Base-by-base conservation (phyloP, 2,113 vertebrate genomes). In the Corythornis cristatus region DNA sequence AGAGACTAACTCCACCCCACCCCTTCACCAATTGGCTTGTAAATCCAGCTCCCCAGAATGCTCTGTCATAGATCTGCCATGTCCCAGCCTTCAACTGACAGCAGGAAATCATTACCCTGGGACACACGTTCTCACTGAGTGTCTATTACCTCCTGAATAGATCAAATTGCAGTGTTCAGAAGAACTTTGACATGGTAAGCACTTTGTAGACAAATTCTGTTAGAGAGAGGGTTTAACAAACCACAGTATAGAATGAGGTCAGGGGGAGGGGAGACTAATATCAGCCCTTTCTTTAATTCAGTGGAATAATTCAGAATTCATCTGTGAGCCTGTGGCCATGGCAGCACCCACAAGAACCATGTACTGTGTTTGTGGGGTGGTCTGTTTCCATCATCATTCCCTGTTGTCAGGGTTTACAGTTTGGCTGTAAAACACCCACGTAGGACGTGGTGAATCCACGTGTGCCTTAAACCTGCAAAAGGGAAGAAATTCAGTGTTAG, bases 281-380 rank as follows among this genome's bases (percentile, higher is more conserved):
- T 77, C 33, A 93, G 9, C 20, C 19, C 18, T 54, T 83, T 96
- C 61, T 92, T 78, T 93, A 83, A 93, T 91, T 88, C 70, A 73
- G 9, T 73, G 75, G 82, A 96, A 82, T 73, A 91, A 88, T 79
- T 61, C 89, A 82, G 95, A 97, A 87, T 35, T 87, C 65, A 94
- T 6, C 83, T 77, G 13, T 62, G 74, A 81, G 28, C 51, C 48
- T 33, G 8, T 57, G 71, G 48, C 62, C 68, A 3, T 22, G 50
- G 66, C 5, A 10, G 22, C 0, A 28, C 50, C 67, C 22, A 1
- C 0, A 1, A 83, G 29, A 87, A 23, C 71, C 1, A 0, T 72
- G 35, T 40, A 16, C 68, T 86, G 42, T 73, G 20, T 37, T 87
- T 58, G 60, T 70, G 15, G 18, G 5, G 1, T 72, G 61, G 46